A percentile compares a stretch with the other conserved stretches of the same genome.
Evolutionary conservation across 2,888 invertebrate species (phyloP).

Genomic region (Drosophila ustulata): DNA sequence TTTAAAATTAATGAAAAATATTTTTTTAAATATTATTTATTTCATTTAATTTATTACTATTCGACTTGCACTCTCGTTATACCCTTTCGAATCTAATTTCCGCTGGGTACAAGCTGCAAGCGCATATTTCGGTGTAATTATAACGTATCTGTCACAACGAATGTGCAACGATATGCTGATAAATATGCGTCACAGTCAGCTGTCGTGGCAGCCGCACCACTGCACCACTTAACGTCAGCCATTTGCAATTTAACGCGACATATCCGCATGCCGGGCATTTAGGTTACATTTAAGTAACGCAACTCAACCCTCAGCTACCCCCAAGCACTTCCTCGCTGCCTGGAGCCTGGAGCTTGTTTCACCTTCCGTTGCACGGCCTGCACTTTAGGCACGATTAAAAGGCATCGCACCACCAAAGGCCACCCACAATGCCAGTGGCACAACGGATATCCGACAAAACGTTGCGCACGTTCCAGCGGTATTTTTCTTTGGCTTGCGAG

Average conservation of each 20-base stretch:
- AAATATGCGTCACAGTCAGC: constrained; percentile 23
- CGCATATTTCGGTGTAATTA: constrained; percentile 46
- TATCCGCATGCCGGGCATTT: constrained; percentile 76
- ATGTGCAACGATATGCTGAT: constrained; percentile 23
- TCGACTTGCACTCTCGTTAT: not conserved
- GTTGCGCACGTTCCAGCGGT: constrained; percentile 71
- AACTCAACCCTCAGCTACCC: constrained; percentile 22
- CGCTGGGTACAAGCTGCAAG: constrained; percentile 6
- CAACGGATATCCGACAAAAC: constrained; percentile 67
- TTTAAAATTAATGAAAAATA: not conserved
- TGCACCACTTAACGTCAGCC: constrained; percentile 59
- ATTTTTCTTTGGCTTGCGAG: constrained; percentile 60
- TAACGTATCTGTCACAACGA: constrained; percentile 29
- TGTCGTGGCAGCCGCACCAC: constrained; percentile 8
- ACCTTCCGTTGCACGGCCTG: constrained; percentile 58
- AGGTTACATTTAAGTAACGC: constrained; percentile 69
- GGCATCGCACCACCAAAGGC: constrained; percentile 2
- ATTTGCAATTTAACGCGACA: constrained; percentile 73
- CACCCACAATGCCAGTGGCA: constrained; percentile 22
- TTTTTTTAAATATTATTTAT: not conserved
- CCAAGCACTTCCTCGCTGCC: not conserved
- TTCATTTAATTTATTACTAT: not conserved
- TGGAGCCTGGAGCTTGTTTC: constrained; percentile 18
- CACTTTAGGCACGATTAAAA: constrained; percentile 48
- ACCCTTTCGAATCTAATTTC: not conserved